Conservation (phyloP, 2,113 vertebrate genomes). For the Muscicapa adusta region DNA sequence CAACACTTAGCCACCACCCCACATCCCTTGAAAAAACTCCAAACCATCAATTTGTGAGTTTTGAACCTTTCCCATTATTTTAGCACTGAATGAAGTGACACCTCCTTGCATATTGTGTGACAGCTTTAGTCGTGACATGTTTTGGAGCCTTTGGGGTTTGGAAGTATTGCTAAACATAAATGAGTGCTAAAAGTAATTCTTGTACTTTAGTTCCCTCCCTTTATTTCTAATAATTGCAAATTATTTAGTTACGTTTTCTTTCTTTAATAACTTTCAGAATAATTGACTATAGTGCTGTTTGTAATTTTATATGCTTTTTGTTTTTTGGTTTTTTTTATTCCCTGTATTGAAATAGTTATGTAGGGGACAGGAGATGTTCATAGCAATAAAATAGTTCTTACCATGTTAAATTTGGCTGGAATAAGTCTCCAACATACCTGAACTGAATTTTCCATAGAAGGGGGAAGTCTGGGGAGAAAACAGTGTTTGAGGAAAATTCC, state of each 20-base stretch:
- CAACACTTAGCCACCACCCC: background rate
- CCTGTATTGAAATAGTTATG: background rate
- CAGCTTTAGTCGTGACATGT: background rate
- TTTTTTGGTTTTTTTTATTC: background rate
- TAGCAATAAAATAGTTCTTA: background rate
- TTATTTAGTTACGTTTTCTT: background rate
- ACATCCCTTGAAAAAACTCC: background rate
- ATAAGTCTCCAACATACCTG: background rate
- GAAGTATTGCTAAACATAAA: background rate
- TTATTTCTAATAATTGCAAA: background rate
- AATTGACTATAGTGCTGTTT: background rate
- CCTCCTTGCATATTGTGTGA: background rate
- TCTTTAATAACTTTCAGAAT: background rate
- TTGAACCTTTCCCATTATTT: background rate
- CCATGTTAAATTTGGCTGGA: background rate
- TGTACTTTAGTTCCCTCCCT: background rate
- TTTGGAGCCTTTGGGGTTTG: background rate
- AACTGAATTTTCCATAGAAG: background rate
- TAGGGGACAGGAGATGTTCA: background rate
- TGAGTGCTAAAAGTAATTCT: background rate
- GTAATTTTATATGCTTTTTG: background rate
- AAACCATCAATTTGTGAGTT: background rate
- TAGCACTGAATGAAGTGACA: background rate
- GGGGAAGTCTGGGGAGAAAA: background rate
- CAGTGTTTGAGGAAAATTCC: background rate